Evolutionary conservation across 92 coral and sea anemone genomes (phyloP), one percentile per base, ranked within the genome.

Genomic region (Diadumene lineata): DNA sequence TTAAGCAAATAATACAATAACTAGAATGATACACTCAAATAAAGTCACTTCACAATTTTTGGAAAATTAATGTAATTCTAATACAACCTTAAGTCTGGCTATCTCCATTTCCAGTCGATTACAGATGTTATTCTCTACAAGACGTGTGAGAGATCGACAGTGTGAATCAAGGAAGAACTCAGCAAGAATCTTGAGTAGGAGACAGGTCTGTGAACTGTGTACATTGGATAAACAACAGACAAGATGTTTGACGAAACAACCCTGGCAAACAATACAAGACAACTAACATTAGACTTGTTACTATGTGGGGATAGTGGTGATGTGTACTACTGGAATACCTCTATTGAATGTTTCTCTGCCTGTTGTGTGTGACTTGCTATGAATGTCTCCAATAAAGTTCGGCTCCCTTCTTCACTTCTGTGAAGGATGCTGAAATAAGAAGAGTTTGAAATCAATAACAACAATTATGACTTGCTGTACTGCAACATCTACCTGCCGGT

Each of bases 101-200:
- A 88, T 76, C 31, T 84, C 70, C 22, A 55, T 64, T 78, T 93
- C 98, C 28, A 93, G 80, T 53, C 89, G 77, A 31, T 85, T 85
- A 66, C 93, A 85, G 69, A 90, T 90, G 75, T 79, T 83, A 57
- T 90, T 89, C 65, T 94, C 97, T 11, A 87, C 91, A 72, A 85
- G 76, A 43, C 90, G 80, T 18, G 81, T 82, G 43, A 94, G 82
- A 25, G 92, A 80, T 8, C 89, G 90, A 43, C 81, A 87, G 56
- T 83, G 81, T 17, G 94, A 82, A 29, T 82, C 73, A 27, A 94
- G 85, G 76, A 91, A 94, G 43, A 66, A 70, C 28, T 84, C 89
- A 17, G 85, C 83, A 72, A 94, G 85, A 43, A 94, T 81, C 68
- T 81, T 79, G 0, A 94, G 50, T 24, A 91, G 72, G 56, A 82